Evolutionary conservation across 2,797 vertebrate genomes (phyloP), one percentile per base, ranked within the genome.

Genomic region (Triplophysa bombifrons): DNA sequence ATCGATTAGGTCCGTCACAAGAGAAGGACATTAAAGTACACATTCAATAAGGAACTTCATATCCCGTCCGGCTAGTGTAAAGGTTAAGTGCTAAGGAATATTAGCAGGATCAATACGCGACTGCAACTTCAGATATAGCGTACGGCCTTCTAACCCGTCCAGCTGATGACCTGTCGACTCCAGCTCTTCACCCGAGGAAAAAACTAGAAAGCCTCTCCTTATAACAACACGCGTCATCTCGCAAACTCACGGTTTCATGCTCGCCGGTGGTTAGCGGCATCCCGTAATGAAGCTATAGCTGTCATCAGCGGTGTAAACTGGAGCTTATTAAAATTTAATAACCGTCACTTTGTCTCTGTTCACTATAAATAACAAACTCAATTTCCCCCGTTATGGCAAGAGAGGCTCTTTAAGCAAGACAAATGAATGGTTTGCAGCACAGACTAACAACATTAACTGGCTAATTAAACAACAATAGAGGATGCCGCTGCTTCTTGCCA

Each of bases 71-170:
- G 91, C 92, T 91, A 92, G 92, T 91, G 93, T 93, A 95, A 94
- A 95, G 94, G 93, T 95, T 94, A 94, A 93, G 91, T 92, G 92
- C 92, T 93, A 88, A 90, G 91, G 91, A 93, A 94, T 94, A 94
- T 94, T 87, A 87, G 85, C 76, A 50, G 85, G 90, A 94, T 95
- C 94, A 85, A 95, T 95, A 94, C 89, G 86, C 73, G 90, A 90
- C 92, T 92, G 89, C 88, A 93, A 93, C 92, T 93, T 93, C 90
- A 90, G 82, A 86, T 91, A 91, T 89, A 89, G 91, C 55, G 30
- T 64, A 66, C 55, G 82, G 58, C 80, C 89, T 87, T 84, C 89
- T 67, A 84, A 67, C 71, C 78, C 71, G 50, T 70, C 80, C 81
- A 75, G 79, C 81, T 65, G 83, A 82, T 80, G 84, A 89, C 90